These are phyloP conservation scores for Phoenicopterus ruber DNA, from an alignment of 2,113 vertebrate species.

Conservation along the genomic window DNA sequence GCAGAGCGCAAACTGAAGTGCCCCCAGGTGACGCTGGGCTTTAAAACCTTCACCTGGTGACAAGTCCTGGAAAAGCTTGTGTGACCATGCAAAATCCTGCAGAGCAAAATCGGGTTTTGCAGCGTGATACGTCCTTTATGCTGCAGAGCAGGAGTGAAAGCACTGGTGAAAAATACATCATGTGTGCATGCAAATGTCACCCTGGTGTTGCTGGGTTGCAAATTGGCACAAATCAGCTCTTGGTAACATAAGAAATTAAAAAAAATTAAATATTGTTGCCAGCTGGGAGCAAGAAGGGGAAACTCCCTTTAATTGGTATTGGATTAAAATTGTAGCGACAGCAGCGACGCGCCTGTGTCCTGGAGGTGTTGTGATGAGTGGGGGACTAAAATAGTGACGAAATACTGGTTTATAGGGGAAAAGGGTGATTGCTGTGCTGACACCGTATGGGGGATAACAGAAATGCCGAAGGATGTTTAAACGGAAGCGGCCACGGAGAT, in stretches of 20 bases:
- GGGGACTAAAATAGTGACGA: background rate
- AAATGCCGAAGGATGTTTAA: background rate
- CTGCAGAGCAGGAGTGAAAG: background rate
- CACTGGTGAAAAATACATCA: background rate
- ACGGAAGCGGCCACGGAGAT: accelerated
- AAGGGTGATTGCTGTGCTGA: background rate
- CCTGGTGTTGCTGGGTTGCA: background rate
- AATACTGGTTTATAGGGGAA: background rate
- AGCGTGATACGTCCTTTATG: background rate
- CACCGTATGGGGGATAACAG: background rate
- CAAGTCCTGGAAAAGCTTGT: background rate
- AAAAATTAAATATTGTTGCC: background rate
- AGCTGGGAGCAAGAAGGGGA: background rate
- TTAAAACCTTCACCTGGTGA: background rate
- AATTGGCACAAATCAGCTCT: background rate
- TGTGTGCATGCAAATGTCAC: background rate
- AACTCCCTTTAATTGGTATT: background rate
- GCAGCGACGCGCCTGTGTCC: background rate
- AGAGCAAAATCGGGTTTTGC: background rate
- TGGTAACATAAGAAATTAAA: background rate
- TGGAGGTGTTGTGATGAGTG: accelerated
- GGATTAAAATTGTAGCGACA: background rate
- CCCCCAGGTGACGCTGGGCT: accelerated
- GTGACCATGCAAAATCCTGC: accelerated
- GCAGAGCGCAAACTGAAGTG: too few species aligned